Evolutionary conservation across 2,797 vertebrate genomes (phyloP).

Genomic region (Tolypeutes matacus): DNA sequence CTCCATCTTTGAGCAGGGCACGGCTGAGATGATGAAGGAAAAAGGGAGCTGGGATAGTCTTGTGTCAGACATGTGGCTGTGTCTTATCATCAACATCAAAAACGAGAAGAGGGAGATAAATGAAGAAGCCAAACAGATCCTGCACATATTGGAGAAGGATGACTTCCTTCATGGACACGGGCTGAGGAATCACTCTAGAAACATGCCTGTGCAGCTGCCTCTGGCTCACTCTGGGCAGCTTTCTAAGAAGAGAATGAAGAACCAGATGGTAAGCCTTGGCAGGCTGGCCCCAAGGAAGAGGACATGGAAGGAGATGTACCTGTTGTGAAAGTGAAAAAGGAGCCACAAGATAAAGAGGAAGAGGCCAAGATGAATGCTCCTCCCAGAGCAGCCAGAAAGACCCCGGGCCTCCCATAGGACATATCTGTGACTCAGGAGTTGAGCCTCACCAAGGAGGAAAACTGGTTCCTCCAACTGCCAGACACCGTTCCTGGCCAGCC

Average conservation of each 20-base stretch:
- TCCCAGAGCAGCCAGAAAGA: conserved; percentile 82
- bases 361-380: conserved; percentile 81
- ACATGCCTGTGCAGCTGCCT: conserved; percentile 97
- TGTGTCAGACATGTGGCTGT: conserved; percentile 91
- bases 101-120: conserved; percentile 97
- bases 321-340: conserved; percentile 92
- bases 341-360: conserved; percentile 91
- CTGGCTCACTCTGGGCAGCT: conserved; percentile 96
- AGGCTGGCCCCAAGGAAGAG: conserved; percentile 88
- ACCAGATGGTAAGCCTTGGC: conserved; percentile 87
- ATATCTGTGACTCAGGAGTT: conserved; percentile 91
- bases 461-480: conserved; percentile 96
- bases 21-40: conserved; percentile 95
- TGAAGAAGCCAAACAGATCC: conserved; percentile 98
- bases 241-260: conserved; percentile 92
- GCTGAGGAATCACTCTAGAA: conserved; percentile 92
- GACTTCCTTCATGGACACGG: conserved; percentile 96
- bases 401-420: conserved; percentile 90
- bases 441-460: conserved; percentile 92
- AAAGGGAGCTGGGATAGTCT: conserved; percentile 92
- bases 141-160: conserved; percentile 94
- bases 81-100: conserved; percentile 99
- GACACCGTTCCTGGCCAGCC: conserved; percentile 97
- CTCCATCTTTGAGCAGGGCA: conserved; percentile 98
- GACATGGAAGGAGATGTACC: conserved; percentile 90